These are phyloP conservation scores for Oeneis ivallda DNA, from an alignment of 2,888 invertebrate species.

Conservation along the genomic window DNA sequence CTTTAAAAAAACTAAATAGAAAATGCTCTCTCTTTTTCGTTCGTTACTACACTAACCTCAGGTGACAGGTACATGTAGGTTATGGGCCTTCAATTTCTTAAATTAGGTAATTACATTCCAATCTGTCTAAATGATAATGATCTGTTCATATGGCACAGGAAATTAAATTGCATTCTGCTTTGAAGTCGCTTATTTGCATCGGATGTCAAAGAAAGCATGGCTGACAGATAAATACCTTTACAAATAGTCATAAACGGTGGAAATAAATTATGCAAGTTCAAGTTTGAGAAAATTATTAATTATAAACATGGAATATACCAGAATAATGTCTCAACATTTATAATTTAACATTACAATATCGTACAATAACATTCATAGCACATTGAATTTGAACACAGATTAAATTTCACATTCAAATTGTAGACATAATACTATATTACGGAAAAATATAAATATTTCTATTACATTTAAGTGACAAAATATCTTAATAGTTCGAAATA, in stretches of 20 bases:
- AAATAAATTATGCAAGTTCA: constrained; percentile 37
- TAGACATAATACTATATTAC: constrained; percentile 70
- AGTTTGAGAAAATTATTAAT: constrained; percentile 29
- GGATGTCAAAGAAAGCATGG: constrained; percentile 31
- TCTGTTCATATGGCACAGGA: constrained; percentile 40
- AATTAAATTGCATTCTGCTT: constrained; percentile 30
- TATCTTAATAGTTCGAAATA: constrained; percentile 62
- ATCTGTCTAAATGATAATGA: constrained; percentile 33
- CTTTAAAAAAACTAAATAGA: constrained; percentile 39
- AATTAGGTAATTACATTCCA: constrained; percentile 16
- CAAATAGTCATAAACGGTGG: constrained; percentile 26
- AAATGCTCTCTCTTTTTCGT: constrained; percentile 27
- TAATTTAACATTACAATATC: constrained; percentile 57
- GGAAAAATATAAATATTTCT: constrained; percentile 68
- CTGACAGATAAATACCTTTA: constrained; percentile 20
- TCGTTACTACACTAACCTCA: constrained; percentile 21
- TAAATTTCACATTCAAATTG: constrained; percentile 66
- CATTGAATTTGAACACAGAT: constrained; percentile 73
- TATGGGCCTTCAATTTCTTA: constrained; percentile 25
- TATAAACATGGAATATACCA: constrained; percentile 37
- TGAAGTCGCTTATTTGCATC: constrained; percentile 18
- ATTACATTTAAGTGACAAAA: constrained; percentile 53
- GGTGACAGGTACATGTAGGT: constrained; percentile 13
- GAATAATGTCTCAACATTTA: constrained; percentile 45
- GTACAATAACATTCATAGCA: constrained; percentile 67